phyloP scores from a whole-genome alignment of 1,140 invertebrate species.

The Cardiocondyla obscurior region DNA sequence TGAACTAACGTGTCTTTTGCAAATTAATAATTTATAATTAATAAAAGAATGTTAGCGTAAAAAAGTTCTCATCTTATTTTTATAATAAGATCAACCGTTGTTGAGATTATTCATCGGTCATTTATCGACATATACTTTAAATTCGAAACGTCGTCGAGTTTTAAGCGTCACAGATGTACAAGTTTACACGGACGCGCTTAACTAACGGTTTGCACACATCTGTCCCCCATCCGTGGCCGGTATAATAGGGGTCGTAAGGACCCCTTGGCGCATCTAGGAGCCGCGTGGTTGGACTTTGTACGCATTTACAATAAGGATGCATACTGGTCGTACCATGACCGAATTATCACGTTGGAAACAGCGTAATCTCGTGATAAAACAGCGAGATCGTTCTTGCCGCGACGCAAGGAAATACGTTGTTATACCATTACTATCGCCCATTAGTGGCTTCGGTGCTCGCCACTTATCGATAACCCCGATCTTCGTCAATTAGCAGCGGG shows the following conservation, averaged over 20 bases:
- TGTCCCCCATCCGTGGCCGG: slow-evolving; percentile 70
- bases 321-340: neutral
- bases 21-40: slow-evolving; percentile 46
- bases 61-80: neutral
- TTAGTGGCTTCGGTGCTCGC: neutral
- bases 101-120: neutral
- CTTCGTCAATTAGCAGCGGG: neutral
- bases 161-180: slow-evolving; percentile 19
- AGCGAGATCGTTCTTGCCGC: neutral
- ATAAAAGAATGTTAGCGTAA: neutral
- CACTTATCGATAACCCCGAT: slow-evolving; percentile 27
- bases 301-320: slow-evolving; percentile 14
- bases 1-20: too few species aligned
- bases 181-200: slow-evolving; percentile 21
- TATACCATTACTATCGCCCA: neutral
- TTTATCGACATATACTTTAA: neutral
- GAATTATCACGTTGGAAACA: neutral
- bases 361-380: neutral
- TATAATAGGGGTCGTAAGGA: slow-evolving; percentile 69
- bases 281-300: slow-evolving; percentile 21
- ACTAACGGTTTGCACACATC: slow-evolving; percentile 74
- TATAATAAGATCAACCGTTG: neutral
- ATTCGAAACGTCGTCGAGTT: slow-evolving; percentile 32
- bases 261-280: slow-evolving; percentile 33
- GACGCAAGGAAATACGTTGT: neutral